Base-by-base conservation (phyloP, 2,113 vertebrate species). In the Tupaia chinensis region DNA sequence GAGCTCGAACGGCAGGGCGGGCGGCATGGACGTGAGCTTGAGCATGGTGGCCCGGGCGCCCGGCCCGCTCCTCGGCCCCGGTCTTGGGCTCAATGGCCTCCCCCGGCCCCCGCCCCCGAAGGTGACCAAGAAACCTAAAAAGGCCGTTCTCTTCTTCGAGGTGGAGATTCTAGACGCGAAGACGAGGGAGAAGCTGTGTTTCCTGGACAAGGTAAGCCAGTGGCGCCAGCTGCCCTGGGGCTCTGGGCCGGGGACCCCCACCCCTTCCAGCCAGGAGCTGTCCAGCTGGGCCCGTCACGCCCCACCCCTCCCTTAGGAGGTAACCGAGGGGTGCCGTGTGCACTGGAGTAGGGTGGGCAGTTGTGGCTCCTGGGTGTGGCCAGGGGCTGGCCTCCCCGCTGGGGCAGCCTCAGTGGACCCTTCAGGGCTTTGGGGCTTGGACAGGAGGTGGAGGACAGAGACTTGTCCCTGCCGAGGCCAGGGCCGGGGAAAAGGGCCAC, bases 161-260 rank as follows among this genome's bases (percentile, higher is more conserved):
- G 99, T 99, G 99, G 99, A 99, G 99, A 99, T 99, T 95, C 98
- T 99, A 98, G 99, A 99, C 0, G 99, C 99, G 74, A 99, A 99
- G 98, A 99, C 99, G 0, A 98, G 99, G 98, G 99, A 99, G 98
- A 99, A 99, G 98, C 99, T 99, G 90, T 99, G 99, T 98, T 99
- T 99, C 98, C 98, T 99, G 94, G 99, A 99, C 97, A 99, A 99
- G 99, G 99, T 99, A 97, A 98, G 78, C 66, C 9, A 0, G 29
- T 3, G 16, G 22, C 0, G 6, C 17, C 4, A 3, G 44, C 79
- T 60, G 53, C 6, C 4, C 25, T 34, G 32, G 73, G 85, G 79
- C 34, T 13, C 13, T 2, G 17, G 29, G 70, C 87, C 32, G 1
- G 1, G 15, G 16, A 8, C 12, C 29, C 65, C 53, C 13, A 0